Evolutionary conservation across 2,113 vertebrate species (phyloP), one percentile per base, ranked within the genome.

Genomic region (Bungarus multicinctus): DNA sequence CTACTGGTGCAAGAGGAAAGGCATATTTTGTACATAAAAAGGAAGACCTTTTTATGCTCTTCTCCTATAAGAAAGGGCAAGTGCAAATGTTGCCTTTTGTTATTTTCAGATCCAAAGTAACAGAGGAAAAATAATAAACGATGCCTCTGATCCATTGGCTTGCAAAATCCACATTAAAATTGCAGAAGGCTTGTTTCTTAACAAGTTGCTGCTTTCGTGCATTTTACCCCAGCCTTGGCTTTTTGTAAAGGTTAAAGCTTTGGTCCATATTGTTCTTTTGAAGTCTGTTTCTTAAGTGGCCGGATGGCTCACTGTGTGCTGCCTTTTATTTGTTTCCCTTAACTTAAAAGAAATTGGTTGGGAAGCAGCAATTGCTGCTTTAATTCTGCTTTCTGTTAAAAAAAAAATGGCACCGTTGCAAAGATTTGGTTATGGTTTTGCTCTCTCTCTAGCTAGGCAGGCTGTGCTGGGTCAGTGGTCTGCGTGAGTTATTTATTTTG

Each of bases 311-410:
- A 1, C 34, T 9, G 34, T 3, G 6, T 39, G 34, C 74, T 81
- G 74, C 74, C 9, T 81, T 81, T 43, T 39, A 18, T 43, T 81
- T 43, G 74, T 81, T 81, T 81, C 74, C 74, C 16, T 81, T 81
- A 81, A 22, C 34, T 74, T 23, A 7, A 57, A 69, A 81, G 22
- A 81, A 81, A 74, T 7, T 0, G 54, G 90, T 95, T 74, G 50
- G 87, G 94, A 81, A 95, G 94, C 94, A 94, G 89, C 92, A 50
- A 88, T 92, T 92, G 93, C 92, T 95, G 95, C 89, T 90, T 60
- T 94, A 94, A 95, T 95, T 94, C 93, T 95, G 93, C 94, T 95
- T 96, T 97, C 94, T 34, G 85, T 96, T 94, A 93, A 94, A 94
- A 74, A 94, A 74, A 47, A 39, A n/a, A 0, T 94, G 96, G 89